A percentile compares a stretch with the other conserved stretches of the same genome.
phyloP scores from a whole-genome alignment of 1,140 invertebrate genomes.

The Anastrepha obliqua region DNA sequence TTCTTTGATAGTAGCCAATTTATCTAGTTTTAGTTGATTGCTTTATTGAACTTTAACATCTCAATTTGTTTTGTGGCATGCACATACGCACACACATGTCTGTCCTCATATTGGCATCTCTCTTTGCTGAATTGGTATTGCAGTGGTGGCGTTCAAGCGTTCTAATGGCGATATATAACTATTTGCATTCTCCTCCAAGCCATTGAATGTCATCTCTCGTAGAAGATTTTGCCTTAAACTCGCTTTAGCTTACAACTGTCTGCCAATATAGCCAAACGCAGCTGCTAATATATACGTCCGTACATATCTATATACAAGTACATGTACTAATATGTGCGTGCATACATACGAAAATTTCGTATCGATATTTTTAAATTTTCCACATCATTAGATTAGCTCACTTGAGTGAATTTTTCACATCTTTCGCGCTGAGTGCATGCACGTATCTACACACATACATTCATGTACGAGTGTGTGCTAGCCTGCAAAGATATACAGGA shows the following conservation, averaged over 20 bases:
- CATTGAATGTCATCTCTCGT: too few relatives aligned
- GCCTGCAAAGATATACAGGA: neutral
- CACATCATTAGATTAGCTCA: slow-evolving; percentile 51
- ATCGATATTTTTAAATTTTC: slow-evolving; percentile 57
- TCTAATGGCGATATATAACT: slow-evolving; percentile 2
- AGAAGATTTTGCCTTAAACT: too few relatives aligned
- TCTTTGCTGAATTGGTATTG: neutral
- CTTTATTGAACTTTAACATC: neutral
- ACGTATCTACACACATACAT: neutral
- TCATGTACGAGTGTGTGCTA: neutral
- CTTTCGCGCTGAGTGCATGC: slow-evolving; percentile 46
- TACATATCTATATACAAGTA: neutral
- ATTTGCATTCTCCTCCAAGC: slow-evolving; percentile 3
- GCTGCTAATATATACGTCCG: neutral
- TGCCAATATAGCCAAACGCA: neutral
- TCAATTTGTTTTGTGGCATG: neutral
- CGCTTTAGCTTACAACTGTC: too few relatives aligned
- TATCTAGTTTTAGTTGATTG: neutral
- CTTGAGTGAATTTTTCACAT: slow-evolving; percentile 34
- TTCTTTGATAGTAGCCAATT: neutral
- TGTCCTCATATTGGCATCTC: neutral
- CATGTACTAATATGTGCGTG: too few relatives aligned
- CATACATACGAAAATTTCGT: slow-evolving; percentile 56
- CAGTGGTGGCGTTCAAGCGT: neutral
- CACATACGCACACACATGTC: neutral